phyloP scores from a whole-genome alignment of 1,140 invertebrate species.

The Dufourea novaeangliae region DNA sequence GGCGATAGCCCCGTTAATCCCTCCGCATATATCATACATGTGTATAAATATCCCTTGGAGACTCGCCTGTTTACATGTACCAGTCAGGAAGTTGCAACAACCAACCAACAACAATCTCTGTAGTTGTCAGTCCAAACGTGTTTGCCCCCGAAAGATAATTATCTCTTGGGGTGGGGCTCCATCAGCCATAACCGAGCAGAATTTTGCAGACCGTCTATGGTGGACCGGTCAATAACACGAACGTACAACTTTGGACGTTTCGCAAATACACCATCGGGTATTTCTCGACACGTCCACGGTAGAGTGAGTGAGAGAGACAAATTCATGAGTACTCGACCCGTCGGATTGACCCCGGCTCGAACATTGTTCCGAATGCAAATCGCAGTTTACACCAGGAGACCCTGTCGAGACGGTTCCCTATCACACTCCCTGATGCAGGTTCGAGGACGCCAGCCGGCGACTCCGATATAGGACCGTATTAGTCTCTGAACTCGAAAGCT shows the following conservation, averaged over 20 bases:
- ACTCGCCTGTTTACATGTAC: not conserved
- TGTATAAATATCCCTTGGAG: not conserved
- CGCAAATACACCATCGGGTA: constrained; percentile 37
- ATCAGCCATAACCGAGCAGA: constrained; percentile 1
- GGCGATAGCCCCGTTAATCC: not conserved
- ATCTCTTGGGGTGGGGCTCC: not conserved
- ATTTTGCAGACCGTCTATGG: constrained; percentile 6
- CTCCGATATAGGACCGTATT: constrained; percentile 34
- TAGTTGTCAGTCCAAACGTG: not conserved
- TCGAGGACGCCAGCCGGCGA: constrained; percentile 45
- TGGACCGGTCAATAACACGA: constrained; percentile 19
- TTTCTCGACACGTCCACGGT: constrained; percentile 34
- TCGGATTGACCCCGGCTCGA: constrained; percentile 48
- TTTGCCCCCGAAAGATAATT: not conserved
- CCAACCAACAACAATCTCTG: not conserved
- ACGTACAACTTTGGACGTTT: constrained; percentile 41
- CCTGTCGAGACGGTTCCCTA: constrained; percentile 38
- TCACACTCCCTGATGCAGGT: constrained; percentile 42
- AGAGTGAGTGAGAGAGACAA: not conserved
- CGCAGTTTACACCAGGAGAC: constrained; percentile 51
- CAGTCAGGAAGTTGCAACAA: not conserved
- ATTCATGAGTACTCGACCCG: not conserved
- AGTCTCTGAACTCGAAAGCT: constrained; percentile 9
- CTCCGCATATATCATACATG: too few species aligned
- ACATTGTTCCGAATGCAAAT: constrained; percentile 62